These are phyloP conservation scores for Pteronura brasiliensis DNA, from an alignment of 2,113 vertebrate species.

Conservation along the genomic window DNA sequence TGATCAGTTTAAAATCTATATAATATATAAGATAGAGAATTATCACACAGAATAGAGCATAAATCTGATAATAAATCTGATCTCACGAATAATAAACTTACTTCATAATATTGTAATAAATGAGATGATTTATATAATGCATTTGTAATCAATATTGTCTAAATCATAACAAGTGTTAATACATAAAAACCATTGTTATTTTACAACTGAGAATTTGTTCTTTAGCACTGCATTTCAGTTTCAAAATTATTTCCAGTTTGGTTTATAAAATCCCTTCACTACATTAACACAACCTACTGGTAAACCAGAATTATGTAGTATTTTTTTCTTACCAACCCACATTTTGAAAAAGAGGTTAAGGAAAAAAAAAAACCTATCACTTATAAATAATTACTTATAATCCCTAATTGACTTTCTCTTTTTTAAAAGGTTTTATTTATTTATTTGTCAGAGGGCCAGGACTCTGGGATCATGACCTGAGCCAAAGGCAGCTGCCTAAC, in stretches of 20 bases:
- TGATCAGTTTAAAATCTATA: neutral
- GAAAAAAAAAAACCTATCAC: neutral
- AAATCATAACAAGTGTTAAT: neutral
- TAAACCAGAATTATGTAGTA: neutral
- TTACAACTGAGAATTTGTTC: neutral
- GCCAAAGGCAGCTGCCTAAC: too few relatives aligned
- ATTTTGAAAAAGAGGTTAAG: neutral
- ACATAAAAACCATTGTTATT: neutral
- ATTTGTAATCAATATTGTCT: neutral
- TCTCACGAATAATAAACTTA: neutral
- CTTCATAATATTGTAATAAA: neutral
- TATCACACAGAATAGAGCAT: neutral
- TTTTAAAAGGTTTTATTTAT: neutral
- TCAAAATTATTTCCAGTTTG: slow-evolving; percentile 13
- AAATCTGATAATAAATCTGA: neutral
- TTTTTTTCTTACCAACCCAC: neutral
- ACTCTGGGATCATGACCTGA: too few relatives aligned
- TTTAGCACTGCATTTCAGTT: neutral
- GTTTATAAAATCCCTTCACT: neutral
- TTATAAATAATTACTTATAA: slow-evolving; percentile 4
- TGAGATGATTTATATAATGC: neutral
- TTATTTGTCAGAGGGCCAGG: neutral
- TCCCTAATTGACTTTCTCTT: neutral
- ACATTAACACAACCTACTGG: neutral
- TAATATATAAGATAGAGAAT: neutral